A percentile compares a stretch with the other conserved stretches of the same genome.
Evolutionary conservation across 2,888 invertebrate species (phyloP).

Genomic region (Meiosimyza platycephala): DNA sequence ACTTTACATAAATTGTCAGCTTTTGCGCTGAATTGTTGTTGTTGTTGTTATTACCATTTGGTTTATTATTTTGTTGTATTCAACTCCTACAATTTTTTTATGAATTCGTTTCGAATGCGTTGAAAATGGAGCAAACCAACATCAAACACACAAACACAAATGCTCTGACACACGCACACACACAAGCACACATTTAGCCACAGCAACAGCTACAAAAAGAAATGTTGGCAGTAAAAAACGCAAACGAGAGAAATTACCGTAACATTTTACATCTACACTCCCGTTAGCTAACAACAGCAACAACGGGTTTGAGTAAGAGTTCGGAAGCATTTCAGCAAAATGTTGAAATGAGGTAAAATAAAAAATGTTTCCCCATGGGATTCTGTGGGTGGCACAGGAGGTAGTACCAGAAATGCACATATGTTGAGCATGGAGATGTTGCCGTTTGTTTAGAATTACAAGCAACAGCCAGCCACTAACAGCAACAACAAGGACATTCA

Average conservation of each 20-base stretch:
- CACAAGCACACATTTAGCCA: conserved; percentile 19
- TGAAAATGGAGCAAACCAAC: conserved; percentile 43
- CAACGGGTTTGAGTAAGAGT: conserved; percentile 37
- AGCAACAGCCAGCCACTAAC: conserved; percentile 15
- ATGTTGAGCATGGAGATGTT: neutral
- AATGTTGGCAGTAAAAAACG: conserved; percentile 31
- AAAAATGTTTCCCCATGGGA: too few relatives aligned
- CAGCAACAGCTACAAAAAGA: conserved; percentile 19
- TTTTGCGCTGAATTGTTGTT: conserved; percentile 25
- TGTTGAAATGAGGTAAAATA: too few relatives aligned
- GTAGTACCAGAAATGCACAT: neutral
- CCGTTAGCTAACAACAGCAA: conserved; percentile 32
- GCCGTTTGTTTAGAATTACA: neutral
- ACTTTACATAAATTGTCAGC: conserved; percentile 38
- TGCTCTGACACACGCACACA: conserved; percentile 9
- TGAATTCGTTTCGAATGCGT: conserved; percentile 4
- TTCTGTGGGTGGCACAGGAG: too few relatives aligned
- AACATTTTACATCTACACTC: conserved; percentile 37
- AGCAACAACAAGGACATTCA: conserved; percentile 18
- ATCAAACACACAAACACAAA: conserved; percentile 21
- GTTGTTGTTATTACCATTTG: conserved; percentile 1
- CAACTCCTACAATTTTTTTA: neutral
- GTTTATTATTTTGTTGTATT: neutral
- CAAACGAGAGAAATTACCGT: conserved; percentile 39
- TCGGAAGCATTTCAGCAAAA: conserved; percentile 21